Percentiles rank a stretch among this genome's conserved stretches.
phyloP scores from a whole-genome alignment of 2,797 vertebrate genomes.

The Tolypeutes matacus region DNA sequence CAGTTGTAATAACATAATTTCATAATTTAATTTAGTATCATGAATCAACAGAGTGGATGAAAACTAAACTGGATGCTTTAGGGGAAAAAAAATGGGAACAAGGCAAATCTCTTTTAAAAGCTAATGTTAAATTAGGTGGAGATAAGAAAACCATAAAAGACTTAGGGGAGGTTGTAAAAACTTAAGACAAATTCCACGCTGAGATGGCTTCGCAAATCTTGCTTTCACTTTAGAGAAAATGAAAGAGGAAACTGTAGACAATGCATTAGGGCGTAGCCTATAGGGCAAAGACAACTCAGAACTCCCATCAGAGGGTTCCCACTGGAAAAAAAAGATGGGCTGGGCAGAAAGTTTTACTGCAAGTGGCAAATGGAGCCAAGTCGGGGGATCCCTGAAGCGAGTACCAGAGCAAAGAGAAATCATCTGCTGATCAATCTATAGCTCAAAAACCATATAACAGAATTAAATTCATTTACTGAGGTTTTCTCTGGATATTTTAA shows the following conservation, averaged over 20 bases:
- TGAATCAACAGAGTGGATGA: background rate
- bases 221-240: background rate
- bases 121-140: background rate
- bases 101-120: conserved; percentile 28
- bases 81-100: background rate
- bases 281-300: background rate
- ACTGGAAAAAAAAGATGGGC: background rate
- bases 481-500: background rate
- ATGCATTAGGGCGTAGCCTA: background rate
- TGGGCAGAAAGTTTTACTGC: background rate
- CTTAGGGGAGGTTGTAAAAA: background rate
- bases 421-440: background rate
- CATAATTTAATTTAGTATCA: background rate
- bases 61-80: background rate
- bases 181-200: background rate
- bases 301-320: background rate
- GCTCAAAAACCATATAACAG: background rate
- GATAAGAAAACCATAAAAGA: conserved; percentile 1
- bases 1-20: background rate
- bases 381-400: background rate
- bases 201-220: background rate
- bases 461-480: background rate
- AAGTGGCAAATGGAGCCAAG: background rate
- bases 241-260: background rate
- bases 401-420: background rate